phyloP scores from a whole-genome alignment of 2,797 vertebrate genomes.

The Eospalax fontanierii region DNA sequence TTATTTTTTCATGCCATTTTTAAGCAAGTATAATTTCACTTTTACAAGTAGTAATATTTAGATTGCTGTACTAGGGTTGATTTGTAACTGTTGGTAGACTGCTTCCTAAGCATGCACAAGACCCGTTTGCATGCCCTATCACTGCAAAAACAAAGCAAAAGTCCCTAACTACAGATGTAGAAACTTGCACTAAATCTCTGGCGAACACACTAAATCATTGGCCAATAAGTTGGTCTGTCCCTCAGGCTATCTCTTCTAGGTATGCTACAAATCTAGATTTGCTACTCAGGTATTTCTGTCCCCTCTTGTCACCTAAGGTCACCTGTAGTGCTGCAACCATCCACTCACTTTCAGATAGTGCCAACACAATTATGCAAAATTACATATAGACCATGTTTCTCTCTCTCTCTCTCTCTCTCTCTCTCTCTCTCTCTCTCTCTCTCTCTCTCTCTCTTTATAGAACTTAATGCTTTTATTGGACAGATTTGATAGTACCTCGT shows the following conservation, averaged over 20 bases:
- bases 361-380: background rate
- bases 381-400: background rate
- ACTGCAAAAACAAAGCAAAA: background rate
- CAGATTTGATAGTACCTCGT: background rate
- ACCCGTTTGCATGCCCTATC: background rate
- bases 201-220: background rate
- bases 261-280: background rate
- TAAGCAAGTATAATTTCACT: constrained; percentile 20
- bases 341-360: background rate
- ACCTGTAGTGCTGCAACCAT: background rate
- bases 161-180: background rate
- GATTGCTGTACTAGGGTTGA: background rate
- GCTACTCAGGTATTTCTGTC: constrained; percentile 21
- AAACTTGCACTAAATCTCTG: constrained; percentile 8
- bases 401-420: too few relatives aligned
- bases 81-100: background rate
- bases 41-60: constrained; percentile 54
- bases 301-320: background rate
- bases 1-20: constrained; percentile 56
- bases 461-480: too few relatives aligned
- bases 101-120: background rate
- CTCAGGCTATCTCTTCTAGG: background rate
- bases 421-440: too few relatives aligned
- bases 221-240: background rate
- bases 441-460: too few relatives aligned